Evolutionary conservation across 2,888 invertebrate species (phyloP), one percentile per base, ranked within the genome.

Genomic region (Falcaria lacertinaria): DNA sequence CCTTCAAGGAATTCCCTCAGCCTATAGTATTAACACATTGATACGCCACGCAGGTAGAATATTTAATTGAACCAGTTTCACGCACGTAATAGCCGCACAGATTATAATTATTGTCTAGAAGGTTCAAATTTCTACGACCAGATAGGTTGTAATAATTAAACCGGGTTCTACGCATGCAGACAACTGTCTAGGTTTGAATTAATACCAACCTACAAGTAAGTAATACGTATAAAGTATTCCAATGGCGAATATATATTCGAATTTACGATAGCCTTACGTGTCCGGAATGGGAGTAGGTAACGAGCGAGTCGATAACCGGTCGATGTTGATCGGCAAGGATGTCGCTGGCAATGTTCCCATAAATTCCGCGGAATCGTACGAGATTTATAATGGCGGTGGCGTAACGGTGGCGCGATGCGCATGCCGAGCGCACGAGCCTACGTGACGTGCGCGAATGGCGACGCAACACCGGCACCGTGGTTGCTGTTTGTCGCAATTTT

Each of bases 1-100:
- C 11, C 28, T 60, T 52, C 52, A 58, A 72, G 75, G 79, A 70
- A 87, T 82, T 81, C 82, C 50, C 60, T 52, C 52, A 73, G 79
- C 80, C 81, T 81, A 64, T 69, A 57, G 69, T 78, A 82, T 82
- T 81, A 81, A 75, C 82, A 79, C 83, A 78, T 77, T 70, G 71
- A 71, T 80, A 65, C 70, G 69, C 34, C 54, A 74, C 71, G 69
- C 57, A 50, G 41, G 45, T 48, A 65, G 71, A 79, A 79, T 78
- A 60, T 57, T 43, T 60, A 64, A 69, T 65, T 50, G 39, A 45
- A 47, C 53, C 38, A 40, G 44, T 22, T 42, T 52, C 42, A 39
- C 48, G 39, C 43, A 52, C 49, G 44, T 52, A 52, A 56, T 53
- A 57, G 32, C 36, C 22, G 43, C 44, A 3, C 11, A 22, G 6